phyloP scores from a whole-genome alignment of 2,888 invertebrate genomes.

The Campaea margaritaria region DNA sequence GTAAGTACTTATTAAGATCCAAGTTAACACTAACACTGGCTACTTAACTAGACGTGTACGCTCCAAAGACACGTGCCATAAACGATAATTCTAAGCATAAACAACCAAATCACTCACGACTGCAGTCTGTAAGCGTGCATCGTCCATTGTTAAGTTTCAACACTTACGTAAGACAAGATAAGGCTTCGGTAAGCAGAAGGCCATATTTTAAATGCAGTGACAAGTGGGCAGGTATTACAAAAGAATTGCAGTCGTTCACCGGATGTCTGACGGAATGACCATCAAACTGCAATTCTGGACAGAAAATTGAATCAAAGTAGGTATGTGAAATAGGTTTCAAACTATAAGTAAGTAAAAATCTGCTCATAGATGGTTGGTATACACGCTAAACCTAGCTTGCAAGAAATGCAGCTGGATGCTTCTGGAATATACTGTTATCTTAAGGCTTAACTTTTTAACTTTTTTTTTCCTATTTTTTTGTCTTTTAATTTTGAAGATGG shows the following conservation, averaged over 20 bases:
- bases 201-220: constrained; percentile 9
- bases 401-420: no score
- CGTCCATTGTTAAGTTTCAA: constrained; percentile 18
- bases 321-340: no score
- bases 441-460: no score
- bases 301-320: constrained; percentile 9
- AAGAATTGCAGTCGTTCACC: constrained; percentile 14
- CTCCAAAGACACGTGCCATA: neutral
- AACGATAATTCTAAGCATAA: constrained; percentile 12
- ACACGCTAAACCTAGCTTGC: no score
- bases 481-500: no score
- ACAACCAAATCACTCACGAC: constrained; percentile 20
- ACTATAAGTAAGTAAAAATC: no score
- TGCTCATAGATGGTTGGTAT: no score
- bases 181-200: constrained; percentile 13
- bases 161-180: constrained; percentile 16
- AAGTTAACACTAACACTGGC: no score
- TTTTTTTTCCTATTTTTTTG: no score
- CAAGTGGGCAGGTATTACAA: constrained; percentile 2
- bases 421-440: no score
- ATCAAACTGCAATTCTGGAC: constrained; percentile 3
- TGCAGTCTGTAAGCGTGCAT: constrained; percentile 11
- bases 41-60: no score
- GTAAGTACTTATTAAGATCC: no score
- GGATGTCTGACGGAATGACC: constrained; percentile 5